Evolutionary conservation across 2,797 vertebrate species (phyloP), one percentile per base, ranked within the genome.

Genomic region (Pseudopleuronectes americanus): DNA sequence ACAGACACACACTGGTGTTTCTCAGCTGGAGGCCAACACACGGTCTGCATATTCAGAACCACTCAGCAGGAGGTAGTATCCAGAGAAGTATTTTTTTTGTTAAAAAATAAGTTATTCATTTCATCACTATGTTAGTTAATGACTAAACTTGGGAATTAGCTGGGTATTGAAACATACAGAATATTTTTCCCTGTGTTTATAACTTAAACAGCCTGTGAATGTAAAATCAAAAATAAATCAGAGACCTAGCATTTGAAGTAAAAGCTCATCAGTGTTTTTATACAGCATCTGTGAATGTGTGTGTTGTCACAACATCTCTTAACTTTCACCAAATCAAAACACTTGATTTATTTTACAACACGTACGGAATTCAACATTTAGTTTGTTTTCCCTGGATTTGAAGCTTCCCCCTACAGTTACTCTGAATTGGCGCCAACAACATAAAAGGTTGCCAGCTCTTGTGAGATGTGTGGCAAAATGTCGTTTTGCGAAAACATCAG

Each of bases 401-500:
- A 47, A 38, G 45, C 56, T 63, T 64, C 31, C 64, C 24, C 51
- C 53, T 61, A 6, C 19, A 26, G 23, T 41, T 62, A 14, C 22
- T 58, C 22, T 36, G 6, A 43, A 8, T 66, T 59, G 47, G 57
- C 8, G 19, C 26, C 21, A 38, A 59, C 17, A 65, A 53, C 41
- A 58, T 73, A 81, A 8, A 84, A 60, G 48, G 71, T 21, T 31
- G 57, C 33, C 22, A 31, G 48, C 36, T n/a, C 58, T 64, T 47
- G 21, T 55, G 70, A 49, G 23, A 76, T 61, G 43, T 76, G 67
- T 33, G 24, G 38, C 51, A 71, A 76, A 76, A 63, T 57, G 28
- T 58, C 6, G 56, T 73, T 83, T 85, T 70, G 64, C 45, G 38
- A 63, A 38, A 77, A 66, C 73, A 74, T 79, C 64, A 59, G 78